Evolutionary conservation across 2,888 invertebrate genomes (phyloP).

Genomic region (Brachypterus glaber): DNA sequence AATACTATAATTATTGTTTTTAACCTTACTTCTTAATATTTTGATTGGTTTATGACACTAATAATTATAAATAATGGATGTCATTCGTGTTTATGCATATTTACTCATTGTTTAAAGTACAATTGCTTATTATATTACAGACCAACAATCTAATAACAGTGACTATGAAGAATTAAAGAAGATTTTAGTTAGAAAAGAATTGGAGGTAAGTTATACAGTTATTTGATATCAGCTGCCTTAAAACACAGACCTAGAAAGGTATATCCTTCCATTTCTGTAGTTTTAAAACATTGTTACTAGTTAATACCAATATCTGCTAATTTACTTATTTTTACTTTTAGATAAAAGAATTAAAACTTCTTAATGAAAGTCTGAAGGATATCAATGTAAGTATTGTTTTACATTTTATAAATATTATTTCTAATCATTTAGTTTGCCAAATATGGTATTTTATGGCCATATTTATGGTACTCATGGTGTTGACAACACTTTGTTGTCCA

Average conservation of each 20-base stretch:
- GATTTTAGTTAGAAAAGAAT: conserved; percentile 49
- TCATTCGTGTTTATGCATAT: background rate
- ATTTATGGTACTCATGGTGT: too few relatives aligned
- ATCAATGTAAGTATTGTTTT: conserved; percentile 16
- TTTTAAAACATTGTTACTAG: too few relatives aligned
- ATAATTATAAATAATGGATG: background rate
- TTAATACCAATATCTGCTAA: too few relatives aligned
- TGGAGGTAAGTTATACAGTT: conserved; percentile 49
- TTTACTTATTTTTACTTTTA: conserved; percentile 14
- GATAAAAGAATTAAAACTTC: conserved; percentile 19
- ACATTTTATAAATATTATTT: background rate
- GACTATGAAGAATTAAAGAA: conserved; percentile 47
- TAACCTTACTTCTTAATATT: conserved; percentile 14
- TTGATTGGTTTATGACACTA: too few relatives aligned
- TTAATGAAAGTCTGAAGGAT: conserved; percentile 17
- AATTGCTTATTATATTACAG: conserved; percentile 16
- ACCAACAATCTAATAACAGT: conserved; percentile 31
- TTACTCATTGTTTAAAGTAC: conserved; percentile 9
- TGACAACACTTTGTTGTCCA: too few relatives aligned
- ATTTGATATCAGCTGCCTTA: too few relatives aligned
- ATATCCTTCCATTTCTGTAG: too few relatives aligned
- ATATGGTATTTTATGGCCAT: too few relatives aligned
- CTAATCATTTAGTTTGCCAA: too few relatives aligned
- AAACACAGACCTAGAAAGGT: too few relatives aligned
- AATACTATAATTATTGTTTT: conserved; percentile 10